Evolutionary conservation across 2,888 invertebrate species (phyloP), one percentile per base, ranked within the genome.

Genomic region (Tigriopus californicus): DNA sequence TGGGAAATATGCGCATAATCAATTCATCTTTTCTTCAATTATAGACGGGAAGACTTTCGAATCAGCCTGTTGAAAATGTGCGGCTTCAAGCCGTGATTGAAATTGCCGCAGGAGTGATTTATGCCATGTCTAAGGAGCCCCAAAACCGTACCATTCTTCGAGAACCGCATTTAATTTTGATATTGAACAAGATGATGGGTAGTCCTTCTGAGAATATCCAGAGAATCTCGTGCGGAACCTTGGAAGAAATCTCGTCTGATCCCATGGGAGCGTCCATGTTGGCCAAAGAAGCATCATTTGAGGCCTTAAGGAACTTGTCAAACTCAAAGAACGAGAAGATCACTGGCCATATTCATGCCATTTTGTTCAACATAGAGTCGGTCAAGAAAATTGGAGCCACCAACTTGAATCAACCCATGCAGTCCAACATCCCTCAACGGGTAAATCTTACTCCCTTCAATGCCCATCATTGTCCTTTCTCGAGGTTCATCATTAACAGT

Each of bases 1-100:
- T n/a, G n/a, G n/a, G n/a, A n/a, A n/a, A n/a, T n/a, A n/a, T n/a
- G n/a, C n/a, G n/a, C n/a, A n/a, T n/a, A n/a, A n/a, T 33, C 8
- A 33, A 33, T 33, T 33, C 33, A 33, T 87, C 88, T 68, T 88
- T 88, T 58, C 90, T 92, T 72, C 79, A 90, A 74, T 90, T 91
- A 70, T 77, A 80, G 69, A 63, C 61, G 76, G 80, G 44, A 15
- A 4, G 15, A 44, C n/a, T n/a, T 10, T n/a, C 66, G 66, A 59
- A 65, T 65, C 49, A 61, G 0, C 89, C 89, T 70, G 85, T 88
- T 0, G 90, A 94, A 72, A 95, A 95, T 18, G 95, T 98, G 3
- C 81, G 92, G 51, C 94, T 97, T 94, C 92, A 95, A 69, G 97
- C 97, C 74, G 92, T 98, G 63, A 90, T 97, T 15, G 97, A 98